These are phyloP conservation scores for Clavelina lepadiformis DNA, from an alignment of 23 tunicate genomes.

Conservation along the genomic window DNA sequence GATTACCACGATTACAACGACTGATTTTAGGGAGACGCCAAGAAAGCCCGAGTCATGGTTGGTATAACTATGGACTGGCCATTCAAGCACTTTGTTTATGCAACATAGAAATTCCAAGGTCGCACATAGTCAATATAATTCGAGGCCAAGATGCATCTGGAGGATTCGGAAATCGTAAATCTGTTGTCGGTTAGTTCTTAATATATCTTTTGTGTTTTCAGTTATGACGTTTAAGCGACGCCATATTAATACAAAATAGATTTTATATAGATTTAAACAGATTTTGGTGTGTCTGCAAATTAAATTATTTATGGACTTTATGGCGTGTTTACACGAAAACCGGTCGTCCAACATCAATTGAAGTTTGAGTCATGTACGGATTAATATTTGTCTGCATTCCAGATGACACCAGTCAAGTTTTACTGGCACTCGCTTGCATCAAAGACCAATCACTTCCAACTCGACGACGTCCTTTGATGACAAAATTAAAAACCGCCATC, in stretches of 20 bases:
- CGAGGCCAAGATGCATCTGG: conserved; percentile 1
- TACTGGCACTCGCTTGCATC: neutral
- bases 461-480: neutral
- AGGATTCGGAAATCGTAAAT: conserved; percentile 6
- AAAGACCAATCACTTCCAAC: neutral
- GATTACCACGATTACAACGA: too few relatives aligned
- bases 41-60: conserved; percentile 1
- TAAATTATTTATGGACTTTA: too few relatives aligned
- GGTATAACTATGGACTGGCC: conserved; percentile 33
- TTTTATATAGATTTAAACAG: too few relatives aligned
- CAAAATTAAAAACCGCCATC: neutral
- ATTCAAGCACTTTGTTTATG: conserved; percentile 32
- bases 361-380: too few relatives aligned
- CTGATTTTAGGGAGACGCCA: too few relatives aligned
- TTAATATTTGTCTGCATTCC: neutral
- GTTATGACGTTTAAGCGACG: too few relatives aligned
- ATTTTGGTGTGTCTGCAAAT: too few relatives aligned
- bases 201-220: too few relatives aligned
- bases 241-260: too few relatives aligned
- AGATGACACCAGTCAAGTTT: neutral
- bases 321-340: too few relatives aligned
- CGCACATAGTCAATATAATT: neutral
- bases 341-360: too few relatives aligned
- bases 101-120: neutral
- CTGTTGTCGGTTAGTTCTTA: conserved; percentile 5